These are phyloP conservation scores for Luidia sarsii DNA, from an alignment of 53 echinoderm and acorn worm genomes.

Conservation along the genomic window DNA sequence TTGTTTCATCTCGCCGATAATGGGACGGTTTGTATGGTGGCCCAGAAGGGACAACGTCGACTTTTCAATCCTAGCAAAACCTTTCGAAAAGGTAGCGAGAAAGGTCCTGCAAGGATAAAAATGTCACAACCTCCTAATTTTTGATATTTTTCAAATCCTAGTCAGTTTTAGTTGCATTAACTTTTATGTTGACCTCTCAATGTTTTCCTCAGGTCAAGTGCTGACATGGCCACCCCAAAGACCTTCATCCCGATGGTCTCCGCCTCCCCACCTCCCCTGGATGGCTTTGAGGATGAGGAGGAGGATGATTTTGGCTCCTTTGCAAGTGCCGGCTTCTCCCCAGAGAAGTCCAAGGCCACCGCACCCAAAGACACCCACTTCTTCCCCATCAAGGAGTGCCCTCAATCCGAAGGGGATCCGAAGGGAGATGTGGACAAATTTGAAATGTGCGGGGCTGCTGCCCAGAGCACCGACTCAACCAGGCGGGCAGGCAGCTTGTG, in stretches of 20 bases:
- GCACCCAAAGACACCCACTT: constrained; percentile 36
- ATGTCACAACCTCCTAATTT: no score
- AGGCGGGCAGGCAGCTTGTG: not conserved
- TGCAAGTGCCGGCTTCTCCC: constrained; percentile 76
- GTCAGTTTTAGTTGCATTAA: no score
- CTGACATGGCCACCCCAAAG: constrained; percentile 77
- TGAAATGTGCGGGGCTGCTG: constrained; percentile 46
- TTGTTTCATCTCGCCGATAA: no score
- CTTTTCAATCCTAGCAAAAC: no score
- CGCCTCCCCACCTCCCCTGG: constrained; percentile 92
- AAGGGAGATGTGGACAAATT: constrained; percentile 72
- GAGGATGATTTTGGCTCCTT: constrained; percentile 95
- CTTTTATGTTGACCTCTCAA: no score
- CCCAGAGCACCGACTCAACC: not conserved
- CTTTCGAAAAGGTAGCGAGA: no score
- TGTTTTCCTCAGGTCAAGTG: no score
- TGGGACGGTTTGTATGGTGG: no score
- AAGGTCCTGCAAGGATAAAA: no score
- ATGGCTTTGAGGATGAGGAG: constrained; percentile 86
- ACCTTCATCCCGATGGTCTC: constrained; percentile 95
- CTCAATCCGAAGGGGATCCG: not conserved
- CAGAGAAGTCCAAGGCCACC: constrained; percentile 56
- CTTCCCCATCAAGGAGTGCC: constrained; percentile 47
- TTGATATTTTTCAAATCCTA: no score
- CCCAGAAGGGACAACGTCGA: no score